These are phyloP conservation scores for Drosophila biarmipes DNA, from an alignment of 1,140 invertebrate species.

Conservation along the genomic window DNA sequence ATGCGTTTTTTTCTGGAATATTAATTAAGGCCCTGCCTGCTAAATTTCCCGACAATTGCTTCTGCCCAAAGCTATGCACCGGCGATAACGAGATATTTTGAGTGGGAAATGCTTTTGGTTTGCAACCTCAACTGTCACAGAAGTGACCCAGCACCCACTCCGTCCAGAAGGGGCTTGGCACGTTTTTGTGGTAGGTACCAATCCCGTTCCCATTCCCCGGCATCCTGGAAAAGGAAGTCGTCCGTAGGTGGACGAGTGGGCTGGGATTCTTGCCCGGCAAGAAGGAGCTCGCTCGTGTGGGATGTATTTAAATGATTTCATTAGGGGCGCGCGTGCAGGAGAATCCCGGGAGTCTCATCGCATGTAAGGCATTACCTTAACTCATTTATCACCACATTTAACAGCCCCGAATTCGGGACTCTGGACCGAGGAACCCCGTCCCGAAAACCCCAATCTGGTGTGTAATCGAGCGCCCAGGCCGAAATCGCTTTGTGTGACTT, in stretches of 20 bases:
- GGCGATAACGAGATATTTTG: conserved; percentile 32
- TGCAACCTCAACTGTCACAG: conserved; percentile 29
- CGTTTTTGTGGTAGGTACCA: conserved; percentile 60
- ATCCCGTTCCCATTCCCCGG: conserved; percentile 1
- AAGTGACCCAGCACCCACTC: conserved; percentile 8
- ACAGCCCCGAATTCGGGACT: conserved; percentile 30
- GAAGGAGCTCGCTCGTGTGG: conserved; percentile 32
- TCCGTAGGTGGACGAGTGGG: conserved; percentile 14
- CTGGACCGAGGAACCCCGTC: not conserved
- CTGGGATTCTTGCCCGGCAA: conserved; percentile 21
- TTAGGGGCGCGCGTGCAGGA: conserved; percentile 68
- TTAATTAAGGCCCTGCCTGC: conserved; percentile 16
- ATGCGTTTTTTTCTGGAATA: not conserved
- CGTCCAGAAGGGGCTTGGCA: conserved; percentile 42
- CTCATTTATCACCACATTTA: conserved; percentile 80
- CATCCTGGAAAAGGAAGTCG: conserved; percentile 7
- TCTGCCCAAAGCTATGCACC: conserved; percentile 13
- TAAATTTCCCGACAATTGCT: conserved; percentile 16
- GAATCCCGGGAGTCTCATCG: conserved; percentile 57
- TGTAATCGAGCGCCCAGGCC: conserved; percentile 64
- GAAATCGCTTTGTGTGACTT: conserved; percentile 79
- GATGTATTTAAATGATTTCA: conserved; percentile 80
- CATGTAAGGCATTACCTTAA: conserved; percentile 77
- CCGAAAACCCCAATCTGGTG: conserved; percentile 45
- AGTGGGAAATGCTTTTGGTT: conserved; percentile 5